Evolutionary conservation across 2,113 vertebrate genomes (phyloP).

Genomic region (Lasiurus borealis): DNA sequence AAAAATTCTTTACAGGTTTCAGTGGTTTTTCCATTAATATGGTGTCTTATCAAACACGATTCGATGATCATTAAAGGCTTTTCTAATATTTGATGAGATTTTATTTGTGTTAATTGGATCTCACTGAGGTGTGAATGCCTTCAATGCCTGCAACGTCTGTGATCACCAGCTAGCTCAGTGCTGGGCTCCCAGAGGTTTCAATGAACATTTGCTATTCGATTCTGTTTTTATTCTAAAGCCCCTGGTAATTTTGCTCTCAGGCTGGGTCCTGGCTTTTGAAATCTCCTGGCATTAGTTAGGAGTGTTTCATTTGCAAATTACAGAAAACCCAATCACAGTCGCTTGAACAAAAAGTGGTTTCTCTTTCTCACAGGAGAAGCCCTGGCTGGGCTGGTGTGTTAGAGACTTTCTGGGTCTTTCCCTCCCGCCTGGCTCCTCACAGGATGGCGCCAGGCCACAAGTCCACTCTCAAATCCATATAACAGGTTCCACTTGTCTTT

Average conservation of each 20-base stretch:
- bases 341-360: not conserved
- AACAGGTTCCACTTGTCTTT: not conserved
- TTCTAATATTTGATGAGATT: not conserved
- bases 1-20: too few relatives aligned
- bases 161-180: not conserved
- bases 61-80: not conserved
- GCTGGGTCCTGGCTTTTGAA: not conserved
- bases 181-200: not conserved
- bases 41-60: not conserved
- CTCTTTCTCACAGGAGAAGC: not conserved
- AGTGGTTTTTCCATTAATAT: too few relatives aligned
- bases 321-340: not conserved
- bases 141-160: not conserved
- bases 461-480: not conserved
- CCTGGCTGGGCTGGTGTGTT: not conserved
- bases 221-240: not conserved
- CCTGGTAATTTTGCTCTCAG: not conserved
- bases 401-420: not conserved
- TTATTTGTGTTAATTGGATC: not conserved
- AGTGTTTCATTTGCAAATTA: slow-evolving; percentile 20
- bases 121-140: not conserved
- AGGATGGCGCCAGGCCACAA: not conserved
- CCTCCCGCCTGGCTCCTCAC: not conserved
- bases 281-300: not conserved
- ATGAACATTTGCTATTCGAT: not conserved